Evolutionary conservation across 2,113 vertebrate species (phyloP), one percentile per base, ranked within the genome.

Genomic region (Illadopsis cleaveri): DNA sequence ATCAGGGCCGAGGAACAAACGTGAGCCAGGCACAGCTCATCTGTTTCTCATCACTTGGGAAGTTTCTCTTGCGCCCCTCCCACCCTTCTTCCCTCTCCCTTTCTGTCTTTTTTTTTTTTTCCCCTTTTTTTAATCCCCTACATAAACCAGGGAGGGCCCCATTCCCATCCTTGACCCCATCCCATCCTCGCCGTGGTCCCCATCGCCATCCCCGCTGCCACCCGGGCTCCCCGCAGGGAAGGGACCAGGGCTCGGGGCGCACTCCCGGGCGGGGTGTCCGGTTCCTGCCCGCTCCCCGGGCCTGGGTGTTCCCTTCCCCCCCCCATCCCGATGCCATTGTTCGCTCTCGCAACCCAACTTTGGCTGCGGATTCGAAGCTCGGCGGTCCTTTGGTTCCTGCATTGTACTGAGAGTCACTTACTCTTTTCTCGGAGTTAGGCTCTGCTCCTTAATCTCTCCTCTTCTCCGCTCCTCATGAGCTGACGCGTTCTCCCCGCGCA

Each of bases 1-100:
- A 97, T 96, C 96, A 95, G 96, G 97, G 90, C 96, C 90, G 92
- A 79, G 94, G 86, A 97, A 47, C 96, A 93, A 95, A 95, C 95
- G 95, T 91, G 97, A 96, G 96, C 86, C 93, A 96, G 92, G 93
- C 97, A 88, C 81, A 92, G 81, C 88, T 97, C 97, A 96, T 97
- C 98, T 97, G 97, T 78, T 97, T 97, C 97, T 86, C 97, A 98
- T 98, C 97, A 97, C 88, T 97, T 93, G 87, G 86, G 82, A 98
- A 98, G 97, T 98, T 97, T 96, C 95, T 87, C 88, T 94, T 22
- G 2, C 42, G 91, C 68, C 80, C 69, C 30, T 94, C 38, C 50
- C 38, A 70, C 23, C 66, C 11, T 58, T 47, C 48, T 30, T 56
- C 22, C 14, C 21, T 72, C 54, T 57, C n/a, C 12, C 17, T 53